These are phyloP conservation scores for Sprattus sprattus DNA, from an alignment of 2,113 vertebrate species.

Conservation along the genomic window DNA sequence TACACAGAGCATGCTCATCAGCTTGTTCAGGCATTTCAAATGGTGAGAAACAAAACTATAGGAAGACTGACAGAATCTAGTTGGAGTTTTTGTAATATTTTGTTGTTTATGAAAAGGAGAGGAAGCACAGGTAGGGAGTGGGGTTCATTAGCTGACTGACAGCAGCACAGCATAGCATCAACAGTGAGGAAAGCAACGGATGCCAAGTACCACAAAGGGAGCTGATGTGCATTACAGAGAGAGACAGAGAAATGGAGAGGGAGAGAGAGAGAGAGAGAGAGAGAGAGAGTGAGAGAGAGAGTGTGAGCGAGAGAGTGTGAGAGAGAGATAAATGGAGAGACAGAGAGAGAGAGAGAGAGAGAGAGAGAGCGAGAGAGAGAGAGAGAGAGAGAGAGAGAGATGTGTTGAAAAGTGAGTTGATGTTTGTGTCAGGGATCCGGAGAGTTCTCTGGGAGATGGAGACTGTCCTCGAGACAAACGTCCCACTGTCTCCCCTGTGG, in stretches of 20 bases:
- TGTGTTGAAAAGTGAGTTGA: not conserved
- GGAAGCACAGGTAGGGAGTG: not conserved
- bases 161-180: not conserved
- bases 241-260: not conserved
- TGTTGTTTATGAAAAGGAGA: not conserved
- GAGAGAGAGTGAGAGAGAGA: not conserved
- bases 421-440: constrained; percentile 6
- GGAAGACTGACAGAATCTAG: not conserved
- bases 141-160: not conserved
- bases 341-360: not conserved
- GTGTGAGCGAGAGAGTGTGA: not conserved
- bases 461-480: constrained; percentile 59
- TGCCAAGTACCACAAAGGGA: not conserved
- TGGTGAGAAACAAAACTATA: not conserved
- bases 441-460: constrained; percentile 46
- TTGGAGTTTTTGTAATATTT: not conserved
- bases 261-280: not conserved
- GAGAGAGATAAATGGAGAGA: not conserved
- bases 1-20: not conserved
- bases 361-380: not conserved
- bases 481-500: constrained; percentile 63
- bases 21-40: not conserved
- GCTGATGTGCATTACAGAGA: not conserved
- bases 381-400: not conserved
- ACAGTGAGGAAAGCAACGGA: not conserved